Evolutionary conservation across 2,888 invertebrate genomes (phyloP), one percentile per base, ranked within the genome.

Genomic region (Aleiodes alternator): DNA sequence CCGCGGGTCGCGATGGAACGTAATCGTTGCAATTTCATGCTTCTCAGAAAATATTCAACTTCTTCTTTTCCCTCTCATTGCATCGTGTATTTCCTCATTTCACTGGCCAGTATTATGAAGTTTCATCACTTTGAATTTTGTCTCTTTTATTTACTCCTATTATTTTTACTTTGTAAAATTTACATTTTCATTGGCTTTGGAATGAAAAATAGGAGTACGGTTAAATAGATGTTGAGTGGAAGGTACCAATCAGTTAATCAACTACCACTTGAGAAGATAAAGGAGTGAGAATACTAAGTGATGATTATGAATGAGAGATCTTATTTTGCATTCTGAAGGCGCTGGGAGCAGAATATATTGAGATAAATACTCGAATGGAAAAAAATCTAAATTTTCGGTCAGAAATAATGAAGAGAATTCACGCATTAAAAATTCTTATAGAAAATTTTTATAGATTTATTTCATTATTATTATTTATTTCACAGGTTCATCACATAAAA

Each of bases 11-110:
- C 78, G 76, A 51, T 50, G 31, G 8, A 68, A 80, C 82, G 85
- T 88, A 88, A 88, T 88, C 85, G 85, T 84, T 81, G 88, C 85
- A 87, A 88, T 88, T 88, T 87, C 84, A 84, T 84, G 86, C 83
- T 88, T 88, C 88, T 85, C 84, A 85, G 88, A 88, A 88, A 87
- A 68, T 68, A 68, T 86, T 81, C 85, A 81, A 82, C 82, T 81
- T 76, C 69, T 57, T 75, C 69, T 81, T 76, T 69, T 57, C 74
- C 69, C 55, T 74, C 76, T 59, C 76, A 75, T 68, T 74, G 31
- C 68, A 34, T 73, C 34, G 31, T 50, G 31, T 68, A 31, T 68
- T 51, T 68, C 68, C 61, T 73, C 23, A 71, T 71, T 50, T 57
- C 59, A 59, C 59, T 48, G 50, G 43, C n/a, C 43, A 12, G 34